Conservation (phyloP, 2,797 vertebrate species). For the Cynopterus sphinx region DNA sequence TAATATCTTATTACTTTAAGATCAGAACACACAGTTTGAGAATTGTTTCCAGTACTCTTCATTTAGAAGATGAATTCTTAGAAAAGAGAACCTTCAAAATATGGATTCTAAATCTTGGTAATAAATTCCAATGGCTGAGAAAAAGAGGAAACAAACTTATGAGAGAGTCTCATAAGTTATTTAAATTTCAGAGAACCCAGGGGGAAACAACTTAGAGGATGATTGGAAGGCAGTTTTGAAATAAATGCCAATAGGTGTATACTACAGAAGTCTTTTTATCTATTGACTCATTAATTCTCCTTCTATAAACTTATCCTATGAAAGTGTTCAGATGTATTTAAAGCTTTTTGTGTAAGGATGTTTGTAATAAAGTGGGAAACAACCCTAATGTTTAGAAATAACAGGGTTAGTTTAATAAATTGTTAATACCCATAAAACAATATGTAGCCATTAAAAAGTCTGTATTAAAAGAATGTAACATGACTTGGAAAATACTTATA, state of each 20-base stretch:
- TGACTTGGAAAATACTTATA: conserved; percentile 18
- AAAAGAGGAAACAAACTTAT: background rate
- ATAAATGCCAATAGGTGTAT: background rate
- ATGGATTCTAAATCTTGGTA: conserved; percentile 34
- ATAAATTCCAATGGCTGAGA: background rate
- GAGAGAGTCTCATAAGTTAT: background rate
- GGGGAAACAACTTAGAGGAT: background rate
- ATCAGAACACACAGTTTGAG: conserved; percentile 9
- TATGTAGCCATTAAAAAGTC: background rate
- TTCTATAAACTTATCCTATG: background rate
- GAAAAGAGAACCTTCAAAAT: conserved; percentile 39
- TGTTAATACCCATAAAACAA: conserved; percentile 13
- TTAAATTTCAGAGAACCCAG: conserved; percentile 6
- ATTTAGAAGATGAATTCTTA: conserved; percentile 21
- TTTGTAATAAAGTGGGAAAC: background rate
- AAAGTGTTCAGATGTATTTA: conserved; percentile 23
- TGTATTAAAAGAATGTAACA: background rate
- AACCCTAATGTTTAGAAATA: background rate
- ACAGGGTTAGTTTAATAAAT: background rate
- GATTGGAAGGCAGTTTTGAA: conserved; percentile 9
- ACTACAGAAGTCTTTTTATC: conserved; percentile 12
- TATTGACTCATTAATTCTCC: background rate
- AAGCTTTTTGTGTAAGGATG: background rate
- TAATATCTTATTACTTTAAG: background rate
- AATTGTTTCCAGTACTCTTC: background rate